Percentiles rank a stretch among this genome's conserved stretches.
These are phyloP conservation scores for Penaeus monodon DNA, from an alignment of 2,888 invertebrate species.

Conservation along the genomic window DNA sequence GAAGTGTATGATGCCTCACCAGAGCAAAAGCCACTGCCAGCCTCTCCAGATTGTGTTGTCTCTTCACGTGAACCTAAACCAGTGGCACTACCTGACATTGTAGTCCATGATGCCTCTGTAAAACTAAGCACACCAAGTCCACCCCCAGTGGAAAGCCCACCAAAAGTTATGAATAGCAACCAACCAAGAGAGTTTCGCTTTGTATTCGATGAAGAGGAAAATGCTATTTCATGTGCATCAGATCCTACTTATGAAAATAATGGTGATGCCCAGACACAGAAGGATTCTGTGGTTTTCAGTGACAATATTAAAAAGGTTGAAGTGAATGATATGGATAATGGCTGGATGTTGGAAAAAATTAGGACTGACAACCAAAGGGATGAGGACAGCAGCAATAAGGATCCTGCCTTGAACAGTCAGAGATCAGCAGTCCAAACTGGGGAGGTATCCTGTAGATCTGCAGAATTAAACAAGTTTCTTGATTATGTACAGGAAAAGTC, in stretches of 20 bases:
- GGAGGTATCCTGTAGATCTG: neutral
- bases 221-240: neutral
- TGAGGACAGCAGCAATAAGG: neutral
- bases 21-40: constrained; percentile 30
- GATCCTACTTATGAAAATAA: neutral
- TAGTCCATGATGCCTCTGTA: constrained; percentile 69
- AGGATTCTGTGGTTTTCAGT: constrained; percentile 42
- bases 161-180: constrained; percentile 21
- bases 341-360: neutral
- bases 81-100: constrained; percentile 67
- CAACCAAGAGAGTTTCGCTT: constrained; percentile 51
- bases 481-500: constrained; percentile 26
- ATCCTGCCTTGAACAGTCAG: neutral
- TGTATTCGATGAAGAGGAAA: constrained; percentile 36
- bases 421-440: neutral
- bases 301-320: constrained; percentile 42
- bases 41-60: constrained; percentile 61
- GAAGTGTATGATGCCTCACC: neutral
- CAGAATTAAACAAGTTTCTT: constrained; percentile 26
- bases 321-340: neutral
- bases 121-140: constrained; percentile 60
- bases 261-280: neutral
- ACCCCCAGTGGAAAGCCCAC: constrained; percentile 33
- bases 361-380: neutral
- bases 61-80: constrained; percentile 56